These are phyloP conservation scores for Xestia xanthographa DNA, from an alignment of 2,888 invertebrate genomes.

Conservation along the genomic window DNA sequence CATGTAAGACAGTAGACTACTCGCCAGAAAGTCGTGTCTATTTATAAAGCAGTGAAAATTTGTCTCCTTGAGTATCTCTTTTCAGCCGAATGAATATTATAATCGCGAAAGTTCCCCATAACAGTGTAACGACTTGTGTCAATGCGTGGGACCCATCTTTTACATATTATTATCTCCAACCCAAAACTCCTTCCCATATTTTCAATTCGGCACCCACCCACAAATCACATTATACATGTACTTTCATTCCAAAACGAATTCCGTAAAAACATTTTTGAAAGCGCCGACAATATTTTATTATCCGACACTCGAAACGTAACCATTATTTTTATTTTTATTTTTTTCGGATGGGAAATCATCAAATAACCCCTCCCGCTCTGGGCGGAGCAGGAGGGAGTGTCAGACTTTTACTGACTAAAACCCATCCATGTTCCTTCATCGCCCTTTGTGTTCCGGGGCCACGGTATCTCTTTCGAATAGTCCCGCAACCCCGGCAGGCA, in stretches of 20 bases:
- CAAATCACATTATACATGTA: constrained; percentile 51
- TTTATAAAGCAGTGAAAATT: constrained; percentile 12
- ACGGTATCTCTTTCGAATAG: no score
- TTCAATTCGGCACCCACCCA: constrained; percentile 38
- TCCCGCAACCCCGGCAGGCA: no score
- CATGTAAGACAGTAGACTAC: neutral
- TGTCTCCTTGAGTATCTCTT: constrained; percentile 10
- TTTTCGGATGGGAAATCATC: no score
- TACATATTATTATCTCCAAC: constrained; percentile 37
- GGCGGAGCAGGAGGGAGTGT: no score
- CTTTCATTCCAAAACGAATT: constrained; percentile 45
- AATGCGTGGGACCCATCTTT: constrained; percentile 34
- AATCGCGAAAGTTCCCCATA: constrained; percentile 35
- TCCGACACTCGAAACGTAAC: constrained; percentile 63
- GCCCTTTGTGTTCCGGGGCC: no score
- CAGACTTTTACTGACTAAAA: no score
- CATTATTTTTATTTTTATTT: no score
- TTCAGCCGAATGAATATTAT: constrained; percentile 38
- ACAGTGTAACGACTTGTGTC: constrained; percentile 34
- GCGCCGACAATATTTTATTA: constrained; percentile 65
- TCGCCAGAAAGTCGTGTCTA: neutral
- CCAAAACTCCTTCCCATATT: constrained; percentile 31
- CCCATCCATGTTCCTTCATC: no score
- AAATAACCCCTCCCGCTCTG: no score
- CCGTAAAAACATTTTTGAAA: constrained; percentile 55